Base-by-base conservation (phyloP, 2,797 vertebrate genomes). In the Ptychobarbus kaznakovi region DNA sequence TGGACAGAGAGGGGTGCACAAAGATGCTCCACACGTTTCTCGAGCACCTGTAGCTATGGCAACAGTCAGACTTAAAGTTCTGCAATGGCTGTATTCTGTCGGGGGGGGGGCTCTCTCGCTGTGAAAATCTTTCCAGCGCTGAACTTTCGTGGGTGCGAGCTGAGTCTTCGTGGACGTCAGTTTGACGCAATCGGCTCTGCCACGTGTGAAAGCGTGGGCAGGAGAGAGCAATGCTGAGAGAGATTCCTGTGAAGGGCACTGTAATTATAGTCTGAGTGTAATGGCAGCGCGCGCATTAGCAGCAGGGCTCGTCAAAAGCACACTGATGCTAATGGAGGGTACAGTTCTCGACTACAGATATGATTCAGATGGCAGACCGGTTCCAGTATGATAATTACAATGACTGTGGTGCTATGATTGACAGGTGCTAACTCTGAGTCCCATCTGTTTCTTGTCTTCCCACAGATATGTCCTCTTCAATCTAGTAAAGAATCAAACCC, bases 191-290 rank as follows among this genome's bases (percentile, higher is more conserved):
- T 86, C 70, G 72, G 86, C 87, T 89, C 86, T 70, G 61, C 89
- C 91, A 89, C 72, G 88, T 92, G 92, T 90, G 85, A 85, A 89
- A 83, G 93, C 92, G 95, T 95, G 94, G 94, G 95, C 91, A 93
- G 93, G 88, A 83, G 81, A 90, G 92, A 90, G 89, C 91, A 93
- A 91, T 88, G 86, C 85, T 90, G 92, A 92, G 92, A 91, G 91
- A 91, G 90, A 90, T 89, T 91, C 89, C 92, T 94, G 94, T 92
- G 92, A 94, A 93, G 90, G 91, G 91, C 80, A 28, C 93, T 92
- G 93, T 95, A 95, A 95, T 95, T 95, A 93, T 92, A 87, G 89
- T 81, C 86, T 85, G 70, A 84, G 78, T 84, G 92, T 91, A 93
- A 94, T 95, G 93, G 91, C 90, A 90, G 87, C 61, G 80, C 76